A percentile compares a stretch with the other conserved stretches of the same genome.
These are phyloP conservation scores for Drosophila nr. perissopoda DNA, from an alignment of 2,888 invertebrate genomes.

Conservation along the genomic window DNA sequence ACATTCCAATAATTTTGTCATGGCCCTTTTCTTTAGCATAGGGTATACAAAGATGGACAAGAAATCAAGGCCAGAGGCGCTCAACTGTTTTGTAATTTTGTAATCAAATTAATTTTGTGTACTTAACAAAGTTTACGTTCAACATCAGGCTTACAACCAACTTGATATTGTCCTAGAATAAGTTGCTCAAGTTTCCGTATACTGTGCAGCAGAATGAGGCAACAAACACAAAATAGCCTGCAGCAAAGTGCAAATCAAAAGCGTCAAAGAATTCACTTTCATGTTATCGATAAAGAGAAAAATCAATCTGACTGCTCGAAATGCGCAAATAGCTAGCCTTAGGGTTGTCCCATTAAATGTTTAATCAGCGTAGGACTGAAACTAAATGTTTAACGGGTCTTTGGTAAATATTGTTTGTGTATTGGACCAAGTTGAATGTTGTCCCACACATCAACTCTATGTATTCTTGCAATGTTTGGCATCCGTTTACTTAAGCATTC, in stretches of 20 bases:
- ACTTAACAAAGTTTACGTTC: constrained; percentile 58
- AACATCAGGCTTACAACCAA: constrained; percentile 33
- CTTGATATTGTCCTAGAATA: constrained; percentile 9
- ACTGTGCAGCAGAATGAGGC: constrained; percentile 15
- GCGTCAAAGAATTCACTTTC: constrained; percentile 52
- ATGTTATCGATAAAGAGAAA: constrained; percentile 26
- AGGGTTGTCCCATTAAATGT: constrained; percentile 58
- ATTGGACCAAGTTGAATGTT: constrained; percentile 12
- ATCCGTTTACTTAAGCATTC: constrained; percentile 30
- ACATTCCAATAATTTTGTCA: not conserved
- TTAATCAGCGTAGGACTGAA: constrained; percentile 59
- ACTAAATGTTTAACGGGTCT: constrained; percentile 63
- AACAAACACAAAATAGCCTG: constrained; percentile 22
- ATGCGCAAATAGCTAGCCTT: constrained; percentile 8
- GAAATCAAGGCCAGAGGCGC: constrained; percentile 40
- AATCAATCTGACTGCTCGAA: constrained; percentile 10
- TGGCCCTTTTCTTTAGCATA: not conserved
- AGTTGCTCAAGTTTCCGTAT: constrained; percentile 6
- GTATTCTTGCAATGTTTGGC: constrained; percentile 24
- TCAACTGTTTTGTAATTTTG: constrained; percentile 58
- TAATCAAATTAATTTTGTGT: constrained; percentile 75
- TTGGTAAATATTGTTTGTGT: constrained; percentile 62
- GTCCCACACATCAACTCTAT: constrained; percentile 28
- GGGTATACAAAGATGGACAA: constrained; percentile 14
- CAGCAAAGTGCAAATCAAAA: constrained; percentile 42